Evolutionary conservation across 2,888 invertebrate genomes (phyloP).

Genomic region (Trachelus iudaicus): DNA sequence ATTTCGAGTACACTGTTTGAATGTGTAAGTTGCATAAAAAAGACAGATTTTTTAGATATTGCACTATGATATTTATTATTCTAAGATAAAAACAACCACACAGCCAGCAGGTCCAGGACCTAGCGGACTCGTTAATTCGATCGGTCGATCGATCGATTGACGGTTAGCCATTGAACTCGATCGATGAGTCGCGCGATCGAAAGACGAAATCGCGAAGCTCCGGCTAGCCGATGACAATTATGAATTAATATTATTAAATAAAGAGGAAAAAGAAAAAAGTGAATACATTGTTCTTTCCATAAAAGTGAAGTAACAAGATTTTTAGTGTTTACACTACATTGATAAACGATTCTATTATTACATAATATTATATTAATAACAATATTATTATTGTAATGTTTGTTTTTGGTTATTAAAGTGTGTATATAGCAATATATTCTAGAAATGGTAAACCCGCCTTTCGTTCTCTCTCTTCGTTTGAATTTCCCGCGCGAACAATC

Average conservation of each 20-base stretch:
- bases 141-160: background rate
- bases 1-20: conserved; percentile 60
- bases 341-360: conserved; percentile 63
- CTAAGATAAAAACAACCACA: conserved; percentile 38
- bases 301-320: conserved; percentile 46
- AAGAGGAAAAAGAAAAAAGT: conserved; percentile 42
- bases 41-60: conserved; percentile 63
- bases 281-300: conserved; percentile 52
- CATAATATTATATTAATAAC: conserved; percentile 61
- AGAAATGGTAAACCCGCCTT: conserved; percentile 2
- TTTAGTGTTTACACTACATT: conserved; percentile 64
- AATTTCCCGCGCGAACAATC: background rate
- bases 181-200: conserved; percentile 20
- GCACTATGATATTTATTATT: conserved; percentile 61
- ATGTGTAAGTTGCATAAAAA: conserved; percentile 60
- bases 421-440: conserved; percentile 63
- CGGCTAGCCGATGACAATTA: conserved; percentile 40
- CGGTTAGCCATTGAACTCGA: background rate
- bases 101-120: conserved; percentile 38
- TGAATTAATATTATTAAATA: conserved; percentile 52
- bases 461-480: background rate
- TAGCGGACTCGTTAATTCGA: conserved; percentile 33
- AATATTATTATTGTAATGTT: conserved; percentile 61
- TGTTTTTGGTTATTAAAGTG: conserved; percentile 66
- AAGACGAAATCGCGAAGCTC: background rate